Percentiles rank a stretch among this genome's conserved stretches.
Conservation (phyloP, 2,113 vertebrate genomes). For the Tapirus terrestris region DNA sequence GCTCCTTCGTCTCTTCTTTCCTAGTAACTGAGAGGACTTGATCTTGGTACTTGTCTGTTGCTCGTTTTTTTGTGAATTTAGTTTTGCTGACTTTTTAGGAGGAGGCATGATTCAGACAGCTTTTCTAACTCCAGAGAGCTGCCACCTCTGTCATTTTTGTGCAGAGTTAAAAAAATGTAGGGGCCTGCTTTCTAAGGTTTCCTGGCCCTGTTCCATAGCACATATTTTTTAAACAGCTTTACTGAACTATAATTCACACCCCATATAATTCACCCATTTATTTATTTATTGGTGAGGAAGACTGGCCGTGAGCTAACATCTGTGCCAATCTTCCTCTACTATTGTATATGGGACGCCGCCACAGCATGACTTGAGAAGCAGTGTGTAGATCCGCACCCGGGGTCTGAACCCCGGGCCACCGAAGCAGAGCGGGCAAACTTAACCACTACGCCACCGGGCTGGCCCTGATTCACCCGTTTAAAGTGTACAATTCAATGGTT, state of each 20-base stretch:
- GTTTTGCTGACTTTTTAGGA: neutral
- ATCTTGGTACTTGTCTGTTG: neutral
- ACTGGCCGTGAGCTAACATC: too few species aligned
- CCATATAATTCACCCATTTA: neutral
- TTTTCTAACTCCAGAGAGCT: neutral
- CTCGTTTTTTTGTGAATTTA: neutral
- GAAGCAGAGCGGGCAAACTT: too few species aligned
- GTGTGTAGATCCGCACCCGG: too few species aligned
- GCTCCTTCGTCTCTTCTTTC: neutral
- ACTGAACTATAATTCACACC: neutral
- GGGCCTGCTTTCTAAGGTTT: neutral
- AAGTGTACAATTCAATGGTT: neutral
- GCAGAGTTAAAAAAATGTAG: neutral
- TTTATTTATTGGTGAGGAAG: neutral
- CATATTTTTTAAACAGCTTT: neutral
- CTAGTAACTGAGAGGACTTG: neutral
- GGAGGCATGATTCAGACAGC: neutral
- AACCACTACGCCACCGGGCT: too few species aligned
- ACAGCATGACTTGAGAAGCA: too few species aligned
- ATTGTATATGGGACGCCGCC: too few species aligned
- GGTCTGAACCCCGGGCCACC: too few species aligned
- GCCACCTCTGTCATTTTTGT: neutral
- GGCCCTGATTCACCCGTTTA: neutral
- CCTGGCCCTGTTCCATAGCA: neutral
- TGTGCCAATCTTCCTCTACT: too few species aligned